Evolutionary conservation across 2,797 vertebrate genomes (phyloP).

Genomic region (Xenentodon cancila): DNA sequence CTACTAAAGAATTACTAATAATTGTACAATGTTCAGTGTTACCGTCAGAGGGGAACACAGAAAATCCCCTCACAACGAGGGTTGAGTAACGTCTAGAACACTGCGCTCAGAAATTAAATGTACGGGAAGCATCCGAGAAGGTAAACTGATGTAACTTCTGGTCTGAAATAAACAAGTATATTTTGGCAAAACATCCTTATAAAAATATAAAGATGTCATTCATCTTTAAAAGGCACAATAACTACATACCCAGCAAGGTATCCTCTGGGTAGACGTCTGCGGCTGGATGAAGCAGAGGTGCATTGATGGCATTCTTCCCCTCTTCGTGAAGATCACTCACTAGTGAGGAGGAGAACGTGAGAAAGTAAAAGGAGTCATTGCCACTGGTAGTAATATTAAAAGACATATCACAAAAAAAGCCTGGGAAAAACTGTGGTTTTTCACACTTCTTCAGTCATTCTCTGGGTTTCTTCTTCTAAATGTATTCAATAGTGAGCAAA

Average conservation of each 20-base stretch:
- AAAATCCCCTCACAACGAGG: slow-evolving; percentile 6
- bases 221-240: not conserved
- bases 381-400: no score
- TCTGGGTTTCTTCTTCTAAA: no score
- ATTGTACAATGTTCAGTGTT: no score
- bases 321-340: slow-evolving; percentile 96
- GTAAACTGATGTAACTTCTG: not conserved
- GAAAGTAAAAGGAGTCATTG: no score
- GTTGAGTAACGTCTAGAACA: slow-evolving; percentile 9
- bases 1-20: no score
- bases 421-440: no score
- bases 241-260: slow-evolving; percentile 86
- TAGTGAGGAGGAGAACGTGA: slow-evolving; percentile 51
- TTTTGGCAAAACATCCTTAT: not conserved
- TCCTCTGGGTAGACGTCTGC: slow-evolving; percentile 91
- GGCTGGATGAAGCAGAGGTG: slow-evolving; percentile 85
- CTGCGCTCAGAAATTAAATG: not conserved
- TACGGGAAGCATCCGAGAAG: not conserved
- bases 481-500: no score
- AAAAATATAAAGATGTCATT: not conserved
- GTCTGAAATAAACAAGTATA: not conserved
- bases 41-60: not conserved
- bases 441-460: no score
- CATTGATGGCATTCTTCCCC: slow-evolving; percentile 94
- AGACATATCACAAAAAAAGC: no score